Conservation (phyloP, 2,888 invertebrate genomes). For the Anagyrus pseudococci region DNA sequence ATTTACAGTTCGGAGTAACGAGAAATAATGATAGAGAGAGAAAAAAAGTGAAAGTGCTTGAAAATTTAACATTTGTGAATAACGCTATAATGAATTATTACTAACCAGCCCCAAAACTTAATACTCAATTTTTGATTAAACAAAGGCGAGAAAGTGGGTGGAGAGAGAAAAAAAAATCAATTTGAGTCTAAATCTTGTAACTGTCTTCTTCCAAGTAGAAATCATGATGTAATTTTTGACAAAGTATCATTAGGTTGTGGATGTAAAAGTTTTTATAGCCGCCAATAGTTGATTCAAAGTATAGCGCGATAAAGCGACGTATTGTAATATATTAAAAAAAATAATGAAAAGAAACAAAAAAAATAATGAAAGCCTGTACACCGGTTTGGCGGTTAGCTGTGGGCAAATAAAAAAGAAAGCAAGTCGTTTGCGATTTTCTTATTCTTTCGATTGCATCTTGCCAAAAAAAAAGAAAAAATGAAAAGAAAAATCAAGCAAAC, state of each 20-base stretch:
- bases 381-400: neutral
- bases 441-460: constrained; percentile 27
- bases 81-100: no score
- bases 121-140: no score
- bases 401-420: no score
- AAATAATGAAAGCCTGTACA: neutral
- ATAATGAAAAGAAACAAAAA: neutral
- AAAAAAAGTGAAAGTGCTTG: no score
- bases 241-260: constrained; percentile 15
- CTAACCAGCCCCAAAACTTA: no score
- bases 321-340: constrained; percentile 29
- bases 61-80: no score
- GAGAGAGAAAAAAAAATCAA: no score
- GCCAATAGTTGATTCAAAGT: constrained; percentile 9
- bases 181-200: no score
- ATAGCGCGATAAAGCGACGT: constrained; percentile 20
- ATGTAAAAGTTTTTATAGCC: constrained; percentile 20
- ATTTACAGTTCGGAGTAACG: no score
- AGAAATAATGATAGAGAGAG: no score
- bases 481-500: no score
- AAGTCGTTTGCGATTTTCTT: constrained; percentile 12
- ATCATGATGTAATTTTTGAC: constrained; percentile 20
- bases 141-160: no score
- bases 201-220: constrained; percentile 26
- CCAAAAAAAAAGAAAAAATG: constrained; percentile 16